phyloP scores from a whole-genome alignment of 2,113 vertebrate genomes.

The Lepidothrix coronata region DNA sequence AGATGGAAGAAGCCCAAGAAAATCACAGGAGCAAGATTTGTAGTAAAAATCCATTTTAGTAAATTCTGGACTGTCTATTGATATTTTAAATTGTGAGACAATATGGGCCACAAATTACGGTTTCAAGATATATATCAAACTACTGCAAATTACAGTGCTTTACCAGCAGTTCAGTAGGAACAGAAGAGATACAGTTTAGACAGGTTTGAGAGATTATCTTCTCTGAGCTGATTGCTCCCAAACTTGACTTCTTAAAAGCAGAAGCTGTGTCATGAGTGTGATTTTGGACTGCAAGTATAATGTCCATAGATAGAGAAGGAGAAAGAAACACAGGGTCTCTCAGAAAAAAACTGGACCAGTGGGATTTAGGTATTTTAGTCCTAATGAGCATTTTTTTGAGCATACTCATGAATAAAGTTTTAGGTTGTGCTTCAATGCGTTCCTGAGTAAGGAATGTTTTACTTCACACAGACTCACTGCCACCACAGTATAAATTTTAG shows the following conservation, averaged over 20 bases:
- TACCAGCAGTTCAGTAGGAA: conserved; percentile 9
- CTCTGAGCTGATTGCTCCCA: background rate
- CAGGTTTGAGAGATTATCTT: background rate
- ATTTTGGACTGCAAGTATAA: background rate
- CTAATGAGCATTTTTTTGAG: background rate
- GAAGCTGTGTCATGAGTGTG: background rate
- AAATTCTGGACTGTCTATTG: background rate
- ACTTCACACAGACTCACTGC: background rate
- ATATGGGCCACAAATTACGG: conserved; percentile 1
- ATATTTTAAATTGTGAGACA: background rate
- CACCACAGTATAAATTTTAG: background rate
- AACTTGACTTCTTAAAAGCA: background rate
- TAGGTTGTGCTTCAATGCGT: background rate
- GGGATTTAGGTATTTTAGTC: background rate
- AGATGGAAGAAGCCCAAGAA: conserved; percentile 10
- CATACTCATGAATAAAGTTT: background rate
- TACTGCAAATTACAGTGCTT: conserved; percentile 41
- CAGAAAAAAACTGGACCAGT: background rate
- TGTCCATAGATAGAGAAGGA: background rate
- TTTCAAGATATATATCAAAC: background rate
- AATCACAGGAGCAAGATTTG: background rate
- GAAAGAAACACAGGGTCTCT: background rate
- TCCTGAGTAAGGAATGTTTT: background rate
- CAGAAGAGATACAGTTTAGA: background rate
- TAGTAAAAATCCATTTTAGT: conserved; percentile 18